Base-by-base conservation (phyloP, 2,113 vertebrate species). In the Myotis lucifugus region DNA sequence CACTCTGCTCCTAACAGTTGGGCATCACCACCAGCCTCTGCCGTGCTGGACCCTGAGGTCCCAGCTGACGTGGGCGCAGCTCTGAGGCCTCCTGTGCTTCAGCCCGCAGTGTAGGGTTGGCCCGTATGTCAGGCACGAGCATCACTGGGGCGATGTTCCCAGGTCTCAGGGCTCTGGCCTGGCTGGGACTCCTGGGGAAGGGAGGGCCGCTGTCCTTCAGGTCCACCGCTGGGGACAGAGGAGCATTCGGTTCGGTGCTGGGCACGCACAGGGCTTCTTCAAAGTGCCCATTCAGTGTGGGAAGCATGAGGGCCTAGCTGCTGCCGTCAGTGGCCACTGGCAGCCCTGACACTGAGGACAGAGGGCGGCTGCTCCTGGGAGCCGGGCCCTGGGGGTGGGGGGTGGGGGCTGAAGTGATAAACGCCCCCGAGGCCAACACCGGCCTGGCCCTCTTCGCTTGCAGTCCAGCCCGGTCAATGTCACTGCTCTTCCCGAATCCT, bases 401-500 rank as follows among this genome's bases (percentile, higher is more conserved):
- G 46, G 46, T 9, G 46, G 10, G 46, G 89, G 88, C 72, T 92
- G 93, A 87, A 93, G 90, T 73, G 93, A 91, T 64, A 88, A 90
- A 96, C 27, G 8, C 19, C 67, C 34, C 67, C 9, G 2, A 8
- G 1, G 9, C 67, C 17, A 18, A 37, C 18, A 10, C 18, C 34
- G 8, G 4, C 67, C 34, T 4, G 4, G 67, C 67, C 37, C 8
- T 19, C 40, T 96, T 96, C 97, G 94, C 79, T 91, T 95, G 92
- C 94, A 87, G 88, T 76, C 0, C 0, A 76, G 90, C 67, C 91
- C 83, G 95, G 92, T 96, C 91, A 96, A 95, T 95, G 96, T 93
- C 88, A 81, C 97, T 97, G 59, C 92, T 96, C 88, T 97, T 97
- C 96, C 93, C 95, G 95, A 97, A 97, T 88, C 92, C 94, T 94